Conservation (phyloP, 2,888 invertebrate species). For the Tetranychus piercei region DNA sequence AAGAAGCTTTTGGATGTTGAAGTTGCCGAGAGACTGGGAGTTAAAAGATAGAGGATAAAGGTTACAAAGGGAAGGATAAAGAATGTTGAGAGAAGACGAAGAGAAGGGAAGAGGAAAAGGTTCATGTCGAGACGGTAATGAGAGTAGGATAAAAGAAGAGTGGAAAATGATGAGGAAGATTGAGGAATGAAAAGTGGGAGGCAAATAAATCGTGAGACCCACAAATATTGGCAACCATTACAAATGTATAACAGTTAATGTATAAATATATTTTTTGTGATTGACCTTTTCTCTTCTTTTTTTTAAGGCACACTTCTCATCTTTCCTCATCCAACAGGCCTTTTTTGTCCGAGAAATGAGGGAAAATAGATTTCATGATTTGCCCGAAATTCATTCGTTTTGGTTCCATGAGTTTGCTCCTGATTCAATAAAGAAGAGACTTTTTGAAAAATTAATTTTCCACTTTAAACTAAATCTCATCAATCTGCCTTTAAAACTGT, state of each 20-base stretch:
- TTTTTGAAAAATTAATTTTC: too few species aligned
- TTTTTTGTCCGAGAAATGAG: too few species aligned
- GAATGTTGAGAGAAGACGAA: slow-evolving; percentile 4
- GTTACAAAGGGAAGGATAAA: not conserved
- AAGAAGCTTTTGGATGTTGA: not conserved
- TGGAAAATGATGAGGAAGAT: not conserved
- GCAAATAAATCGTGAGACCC: not conserved
- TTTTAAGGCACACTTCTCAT: not conserved
- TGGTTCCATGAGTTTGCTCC: too few species aligned
- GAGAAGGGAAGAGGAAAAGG: not conserved
- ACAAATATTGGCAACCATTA: not conserved
- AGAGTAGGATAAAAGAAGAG: not conserved
- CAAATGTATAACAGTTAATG: not conserved
- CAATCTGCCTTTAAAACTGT: too few species aligned
- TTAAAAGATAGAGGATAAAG: not conserved
- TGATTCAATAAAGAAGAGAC: too few species aligned
- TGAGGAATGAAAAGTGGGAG: not conserved
- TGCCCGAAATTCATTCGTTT: too few species aligned
- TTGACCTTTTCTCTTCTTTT: not conserved
- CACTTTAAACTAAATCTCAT: too few species aligned
- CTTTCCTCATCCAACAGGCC: not conserved
- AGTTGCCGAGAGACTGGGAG: not conserved
- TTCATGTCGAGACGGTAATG: slow-evolving; percentile 1
- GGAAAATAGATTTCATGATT: too few species aligned
- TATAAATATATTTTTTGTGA: not conserved